Evolutionary conservation across 2,888 invertebrate genomes (phyloP).

Genomic region (Erynnis tages): DNA sequence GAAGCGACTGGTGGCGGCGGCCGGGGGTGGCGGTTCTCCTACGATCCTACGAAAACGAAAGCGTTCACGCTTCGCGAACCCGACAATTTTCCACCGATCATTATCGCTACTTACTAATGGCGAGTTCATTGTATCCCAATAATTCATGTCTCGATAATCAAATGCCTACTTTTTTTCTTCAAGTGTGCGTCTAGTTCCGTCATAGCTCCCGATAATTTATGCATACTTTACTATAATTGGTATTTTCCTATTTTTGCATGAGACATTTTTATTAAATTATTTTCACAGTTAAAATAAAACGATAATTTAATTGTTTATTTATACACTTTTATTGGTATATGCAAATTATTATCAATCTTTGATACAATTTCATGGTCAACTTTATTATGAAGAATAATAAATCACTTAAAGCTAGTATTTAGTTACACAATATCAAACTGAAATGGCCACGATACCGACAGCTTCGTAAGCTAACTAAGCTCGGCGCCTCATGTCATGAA

Average conservation of each 20-base stretch:
- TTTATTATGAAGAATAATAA: slow-evolving; percentile 59
- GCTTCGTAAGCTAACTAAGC: slow-evolving; percentile 60
- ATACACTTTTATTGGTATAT: slow-evolving; percentile 78
- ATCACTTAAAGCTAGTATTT: slow-evolving; percentile 60
- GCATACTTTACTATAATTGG: slow-evolving; percentile 20
- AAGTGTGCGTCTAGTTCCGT: slow-evolving; percentile 50
- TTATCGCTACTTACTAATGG: slow-evolving; percentile 60
- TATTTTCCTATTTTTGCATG: slow-evolving; percentile 7
- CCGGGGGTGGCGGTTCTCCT: slow-evolving; percentile 41
- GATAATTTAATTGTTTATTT: slow-evolving; percentile 58
- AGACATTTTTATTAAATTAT: not conserved
- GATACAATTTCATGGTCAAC: slow-evolving; percentile 65
- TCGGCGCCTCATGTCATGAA: slow-evolving; percentile 51
- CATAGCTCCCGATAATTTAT: slow-evolving; percentile 34
- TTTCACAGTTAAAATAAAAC: slow-evolving; percentile 26
- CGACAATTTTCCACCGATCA: slow-evolving; percentile 69
- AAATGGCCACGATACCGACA: slow-evolving; percentile 71
- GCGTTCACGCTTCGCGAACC: slow-evolving; percentile 67
- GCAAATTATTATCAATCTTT: slow-evolving; percentile 62
- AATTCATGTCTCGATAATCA: slow-evolving; percentile 49
- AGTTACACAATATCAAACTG: slow-evolving; percentile 66
- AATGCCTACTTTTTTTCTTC: slow-evolving; percentile 50
- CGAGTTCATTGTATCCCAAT: slow-evolving; percentile 57
- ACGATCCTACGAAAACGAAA: slow-evolving; percentile 75
- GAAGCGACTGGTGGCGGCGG: slow-evolving; percentile 54